Percentiles rank a stretch among this genome's conserved stretches.
phyloP scores from a whole-genome alignment of 2,797 vertebrate species.

The Sarcophilus harrisii region DNA sequence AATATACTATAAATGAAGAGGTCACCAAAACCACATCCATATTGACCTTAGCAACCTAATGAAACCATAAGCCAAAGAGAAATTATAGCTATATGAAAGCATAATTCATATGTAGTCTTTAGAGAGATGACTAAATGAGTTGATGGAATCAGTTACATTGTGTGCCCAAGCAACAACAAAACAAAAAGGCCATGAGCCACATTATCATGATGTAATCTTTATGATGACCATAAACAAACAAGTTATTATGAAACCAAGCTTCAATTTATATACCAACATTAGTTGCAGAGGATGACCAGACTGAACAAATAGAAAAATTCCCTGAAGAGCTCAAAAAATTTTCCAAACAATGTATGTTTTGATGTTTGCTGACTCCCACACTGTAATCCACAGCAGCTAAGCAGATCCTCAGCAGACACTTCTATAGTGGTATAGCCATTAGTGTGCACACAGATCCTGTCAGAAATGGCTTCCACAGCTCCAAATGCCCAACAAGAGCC shows the following conservation, averaged over 20 bases:
- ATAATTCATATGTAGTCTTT: not conserved
- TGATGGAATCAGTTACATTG: not conserved
- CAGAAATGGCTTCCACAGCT: conserved; percentile 95
- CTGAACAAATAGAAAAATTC: not conserved
- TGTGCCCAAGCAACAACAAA: not conserved
- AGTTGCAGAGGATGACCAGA: not conserved
- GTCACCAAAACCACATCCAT: not conserved
- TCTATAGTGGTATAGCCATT: conserved; percentile 91
- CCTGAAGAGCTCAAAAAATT: not conserved
- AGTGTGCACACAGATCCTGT: conserved; percentile 94
- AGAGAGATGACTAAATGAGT: not conserved
- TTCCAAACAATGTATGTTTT: not conserved
- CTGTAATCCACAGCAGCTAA: conserved; percentile 90
- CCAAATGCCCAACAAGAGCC: conserved; percentile 99
- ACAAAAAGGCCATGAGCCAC: not conserved
- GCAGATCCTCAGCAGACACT: conserved; percentile 94
- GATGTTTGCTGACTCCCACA: conserved; percentile 90
- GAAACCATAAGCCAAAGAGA: not conserved
- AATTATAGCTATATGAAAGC: not conserved
- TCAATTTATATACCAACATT: not conserved
- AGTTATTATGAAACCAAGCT: not conserved
- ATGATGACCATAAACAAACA: not conserved
- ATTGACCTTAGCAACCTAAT: not conserved
- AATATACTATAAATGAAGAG: not conserved
- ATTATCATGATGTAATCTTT: not conserved